Evolutionary conservation across 2,888 invertebrate genomes (phyloP), one percentile per base, ranked within the genome.

Genomic region (Ochropacha duplaris): DNA sequence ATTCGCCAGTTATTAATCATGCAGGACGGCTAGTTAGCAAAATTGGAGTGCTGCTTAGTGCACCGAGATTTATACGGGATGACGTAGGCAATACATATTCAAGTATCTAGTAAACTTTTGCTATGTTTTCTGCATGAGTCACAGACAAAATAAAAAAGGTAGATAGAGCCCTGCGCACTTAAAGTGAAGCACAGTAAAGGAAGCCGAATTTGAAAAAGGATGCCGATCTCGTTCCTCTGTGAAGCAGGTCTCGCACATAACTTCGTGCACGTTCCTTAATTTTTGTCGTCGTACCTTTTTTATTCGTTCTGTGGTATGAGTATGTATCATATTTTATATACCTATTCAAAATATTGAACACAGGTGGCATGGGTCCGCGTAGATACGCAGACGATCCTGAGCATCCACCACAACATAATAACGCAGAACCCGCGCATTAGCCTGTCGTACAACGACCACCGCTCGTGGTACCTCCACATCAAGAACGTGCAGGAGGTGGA

Each of bases 291-390:
- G n/a, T n/a, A n/a, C n/a, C n/a, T n/a, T n/a, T n/a, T n/a, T n/a
- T n/a, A n/a, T n/a, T n/a, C n/a, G n/a, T n/a, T n/a, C n/a, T n/a
- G n/a, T n/a, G n/a, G n/a, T n/a, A n/a, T n/a, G n/a, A n/a, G n/a
- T n/a, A n/a, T n/a, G n/a, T n/a, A n/a, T n/a, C n/a, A n/a, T 24
- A 24, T 24, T 24, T 24, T 24, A 24, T 24, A 24, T 44, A 16
- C 4, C 6, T 44, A 16, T 8, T 16, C 1, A 22, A 2, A 9
- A 12, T n/a, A 56, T 57, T 22, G 56, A 50, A 60, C 44, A 39
- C 89, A 98, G 97, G 97, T 98, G 71, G 98, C 98, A 65, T 98
- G 98, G 98, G 98, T 98, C 14, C 95, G 97, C 44, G 97, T 98
- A 51, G 98, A 98, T 81, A 98, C 98, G 0, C 98, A 98, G 88